Evolutionary conservation across 2,113 vertebrate species (phyloP).

Genomic region (Murina feae): DNA sequence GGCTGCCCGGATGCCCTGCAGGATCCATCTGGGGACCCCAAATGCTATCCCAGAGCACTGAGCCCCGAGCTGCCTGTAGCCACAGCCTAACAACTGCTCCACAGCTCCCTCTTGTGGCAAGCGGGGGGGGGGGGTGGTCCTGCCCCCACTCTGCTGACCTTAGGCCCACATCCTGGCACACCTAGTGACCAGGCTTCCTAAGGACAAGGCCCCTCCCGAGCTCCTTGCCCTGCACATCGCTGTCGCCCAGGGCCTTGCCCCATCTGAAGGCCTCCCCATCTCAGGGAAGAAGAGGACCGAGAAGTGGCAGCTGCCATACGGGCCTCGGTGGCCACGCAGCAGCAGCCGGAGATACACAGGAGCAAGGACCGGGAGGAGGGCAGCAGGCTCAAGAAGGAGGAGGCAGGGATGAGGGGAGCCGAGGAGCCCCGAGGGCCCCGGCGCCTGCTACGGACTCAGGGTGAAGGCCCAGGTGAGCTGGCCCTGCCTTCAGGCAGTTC

Average conservation of each 20-base stretch:
- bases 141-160: no score
- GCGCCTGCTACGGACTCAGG: constrained; percentile 72
- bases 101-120: background rate
- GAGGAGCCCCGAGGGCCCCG: constrained; percentile 73
- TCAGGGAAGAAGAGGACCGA: constrained; percentile 94
- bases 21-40: background rate
- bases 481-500: background rate
- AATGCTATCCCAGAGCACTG: background rate
- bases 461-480: constrained; percentile 83
- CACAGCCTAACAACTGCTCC: background rate
- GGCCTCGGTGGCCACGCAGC: constrained; percentile 85
- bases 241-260: background rate
- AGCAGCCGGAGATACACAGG: constrained; percentile 85
- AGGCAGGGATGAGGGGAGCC: constrained; percentile 77
- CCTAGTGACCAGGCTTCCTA: no score
- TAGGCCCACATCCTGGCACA: background rate
- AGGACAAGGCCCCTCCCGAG: background rate
- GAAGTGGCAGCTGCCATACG: constrained; percentile 91
- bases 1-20: accelerated
- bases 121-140: background rate
- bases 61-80: background rate
- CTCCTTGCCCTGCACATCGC: accelerated
- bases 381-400: constrained; percentile 80
- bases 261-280: constrained; percentile 32
- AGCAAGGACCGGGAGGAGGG: constrained; percentile 81